These are phyloP conservation scores for Danionella dracula DNA, from an alignment of 2,797 vertebrate genomes.

Conservation along the genomic window DNA sequence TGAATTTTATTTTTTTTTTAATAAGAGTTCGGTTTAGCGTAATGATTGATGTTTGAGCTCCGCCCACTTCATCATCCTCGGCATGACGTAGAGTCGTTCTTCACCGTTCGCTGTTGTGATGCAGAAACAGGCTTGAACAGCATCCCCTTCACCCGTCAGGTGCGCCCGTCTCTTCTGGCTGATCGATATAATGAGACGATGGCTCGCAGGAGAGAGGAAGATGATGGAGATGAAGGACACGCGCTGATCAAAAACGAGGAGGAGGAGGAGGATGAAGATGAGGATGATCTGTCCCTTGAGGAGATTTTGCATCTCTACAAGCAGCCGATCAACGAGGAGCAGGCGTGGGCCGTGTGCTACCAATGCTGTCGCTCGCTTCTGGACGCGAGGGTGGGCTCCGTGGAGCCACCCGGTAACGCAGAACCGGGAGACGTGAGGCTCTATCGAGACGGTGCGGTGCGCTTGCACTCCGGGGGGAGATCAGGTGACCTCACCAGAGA, in stretches of 20 bases:
- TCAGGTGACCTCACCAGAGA: conserved; percentile 1
- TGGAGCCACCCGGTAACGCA: not conserved
- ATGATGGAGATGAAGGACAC: conserved; percentile 42
- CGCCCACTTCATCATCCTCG: not conserved
- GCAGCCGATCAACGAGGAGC: conserved; percentile 96
- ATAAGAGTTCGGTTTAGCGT: not conserved
- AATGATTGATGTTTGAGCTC: not conserved
- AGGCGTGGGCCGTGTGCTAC: conserved; percentile 96
- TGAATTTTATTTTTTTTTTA: no score
- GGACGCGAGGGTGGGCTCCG: not conserved
- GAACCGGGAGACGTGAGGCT: not conserved
- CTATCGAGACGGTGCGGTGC: conserved; percentile 13
- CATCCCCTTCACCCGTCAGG: conserved; percentile 32
- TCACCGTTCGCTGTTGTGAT: not conserved
- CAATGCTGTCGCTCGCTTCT: conserved; percentile 81
- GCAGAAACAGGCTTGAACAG: not conserved
- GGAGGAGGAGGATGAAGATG: no score
- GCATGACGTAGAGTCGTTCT: not conserved
- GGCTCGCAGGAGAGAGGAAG: conserved; percentile 61
- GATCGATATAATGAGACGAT: conserved; percentile 68
- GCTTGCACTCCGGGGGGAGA: not conserved
- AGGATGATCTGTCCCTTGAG: conserved; percentile 72
- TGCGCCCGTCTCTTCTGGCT: not conserved
- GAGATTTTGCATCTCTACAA: conserved; percentile 84
- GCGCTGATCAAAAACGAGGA: conserved; percentile 53